A percentile compares a stretch with the other conserved stretches of the same genome.
phyloP scores from a whole-genome alignment of 2,888 invertebrate species.

The Tiliacea aurago region DNA sequence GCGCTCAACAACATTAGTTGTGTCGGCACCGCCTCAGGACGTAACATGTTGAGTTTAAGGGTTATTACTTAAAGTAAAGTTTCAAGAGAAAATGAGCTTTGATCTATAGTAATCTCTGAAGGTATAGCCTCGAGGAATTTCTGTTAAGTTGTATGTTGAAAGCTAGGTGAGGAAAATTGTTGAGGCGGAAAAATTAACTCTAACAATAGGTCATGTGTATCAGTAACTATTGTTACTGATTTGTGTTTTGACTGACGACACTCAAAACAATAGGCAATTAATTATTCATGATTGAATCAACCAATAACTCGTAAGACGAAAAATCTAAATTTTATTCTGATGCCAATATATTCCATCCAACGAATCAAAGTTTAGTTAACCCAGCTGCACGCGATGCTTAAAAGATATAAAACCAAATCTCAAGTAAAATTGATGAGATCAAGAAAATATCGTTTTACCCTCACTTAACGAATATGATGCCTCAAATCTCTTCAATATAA shows the following conservation, averaged over 20 bases:
- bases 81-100: slow-evolving; percentile 56
- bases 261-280: background rate
- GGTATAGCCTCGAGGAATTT: slow-evolving; percentile 45
- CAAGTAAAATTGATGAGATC: slow-evolving; percentile 52
- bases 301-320: background rate
- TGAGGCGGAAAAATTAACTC: background rate
- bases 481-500: slow-evolving; percentile 63
- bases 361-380: slow-evolving; percentile 11
- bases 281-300: background rate
- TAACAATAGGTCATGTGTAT: too few relatives aligned
- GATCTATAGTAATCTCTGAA: slow-evolving; percentile 45
- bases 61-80: slow-evolving; percentile 54
- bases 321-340: background rate
- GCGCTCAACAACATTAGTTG: slow-evolving; percentile 55
- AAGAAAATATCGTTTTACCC: slow-evolving; percentile 47
- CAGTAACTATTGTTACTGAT: background rate
- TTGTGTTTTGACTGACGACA: background rate
- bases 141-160: slow-evolving; percentile 27
- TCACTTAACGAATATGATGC: slow-evolving; percentile 57
- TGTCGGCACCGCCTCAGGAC: slow-evolving; percentile 52
- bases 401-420: slow-evolving; percentile 33
- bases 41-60: slow-evolving; percentile 57
- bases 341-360: background rate
- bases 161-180: slow-evolving; percentile 4
- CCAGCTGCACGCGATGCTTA: slow-evolving; percentile 15